Conservation (phyloP, 2,113 vertebrate species). For the rat (Rattus norvegicus) region GRCr8 NC_086027.1:42868501-42869000, state of each 20-base stretch:
- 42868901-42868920: not conserved
- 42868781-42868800: not conserved
- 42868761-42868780: not conserved
- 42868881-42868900: not conserved
- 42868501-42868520: not conserved
- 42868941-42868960: not conserved
- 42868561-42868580: not conserved
- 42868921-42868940: not conserved
- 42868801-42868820: not conserved
- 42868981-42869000: not conserved
- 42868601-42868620: not conserved
- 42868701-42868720: not conserved
- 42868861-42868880: not conserved
- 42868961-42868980: not conserved
- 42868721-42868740: not conserved
- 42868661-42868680: not conserved
- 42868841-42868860: not conserved
- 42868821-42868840: not conserved
- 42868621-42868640: not conserved
- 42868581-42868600: not conserved
- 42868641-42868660: not conserved
- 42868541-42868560: not conserved
- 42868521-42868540: not conserved
- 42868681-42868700: not conserved
- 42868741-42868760: not conserved